Base-by-base conservation (phyloP, 2,113 vertebrate species). In the Menura novaehollandiae region DNA sequence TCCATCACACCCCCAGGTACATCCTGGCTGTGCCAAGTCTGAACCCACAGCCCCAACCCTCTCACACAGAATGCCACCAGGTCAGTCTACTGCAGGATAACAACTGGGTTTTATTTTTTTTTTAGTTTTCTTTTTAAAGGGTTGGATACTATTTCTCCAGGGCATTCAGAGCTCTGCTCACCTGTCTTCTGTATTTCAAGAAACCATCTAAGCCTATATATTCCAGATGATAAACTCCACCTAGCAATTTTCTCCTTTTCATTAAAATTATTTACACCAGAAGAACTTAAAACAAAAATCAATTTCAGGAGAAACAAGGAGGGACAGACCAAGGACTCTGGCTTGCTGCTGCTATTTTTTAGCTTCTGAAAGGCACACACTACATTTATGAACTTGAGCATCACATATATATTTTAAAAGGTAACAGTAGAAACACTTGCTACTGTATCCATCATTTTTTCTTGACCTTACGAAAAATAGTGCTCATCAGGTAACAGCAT, bases 201-300 rank as follows among this genome's bases (percentile, higher is more conserved):
- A 84, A 86, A 59, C 56, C 76, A 71, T 78, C 92, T 81, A 77
- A 96, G 79, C 88, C 79, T 46, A 67, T 88, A 84, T 56, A 93
- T 91, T 92, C 68, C 90, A 89, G 92, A 86, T 84, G 82, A 95
- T 91, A 93, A 88, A 93, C 72, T 86, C 64, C 55, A 87, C 60
- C 85, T 77, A 79, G 93, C 92, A 88, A 89, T 96, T 93, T 91
- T 93, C 93, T 93, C 91, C 95, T 91, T 96, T 96, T 94, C 95
- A 95, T 96, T 95, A 96, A 67, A 94, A 95, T 94, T 94, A 94
- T 96, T 96, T 96, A 96, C 95, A 96, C 92, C 91, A 96, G 91
- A 95, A 93, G 82, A 95, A 93, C 91, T 88, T 96, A 94, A 93
- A 94, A 75, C 88, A 87, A 93, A 96, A 96, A 97, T 94, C 73